Evolutionary conservation across 2,797 vertebrate genomes (phyloP).

Genomic region (Zalophus californianus): DNA sequence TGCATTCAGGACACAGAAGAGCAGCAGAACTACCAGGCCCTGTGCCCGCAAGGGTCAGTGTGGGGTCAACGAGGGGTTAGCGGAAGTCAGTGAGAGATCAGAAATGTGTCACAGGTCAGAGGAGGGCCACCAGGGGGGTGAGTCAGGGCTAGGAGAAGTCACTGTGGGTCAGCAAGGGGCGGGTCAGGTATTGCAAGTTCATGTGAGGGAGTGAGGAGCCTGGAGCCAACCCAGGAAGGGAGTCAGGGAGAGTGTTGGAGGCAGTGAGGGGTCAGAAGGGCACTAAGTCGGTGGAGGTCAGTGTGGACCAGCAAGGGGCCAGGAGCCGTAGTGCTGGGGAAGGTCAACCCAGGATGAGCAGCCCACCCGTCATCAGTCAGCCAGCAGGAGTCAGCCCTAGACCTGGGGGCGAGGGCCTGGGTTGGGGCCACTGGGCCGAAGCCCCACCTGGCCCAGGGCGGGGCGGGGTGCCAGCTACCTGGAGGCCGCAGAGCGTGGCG

Average conservation of each 20-base stretch:
- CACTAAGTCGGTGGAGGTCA: background rate
- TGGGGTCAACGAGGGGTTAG: background rate
- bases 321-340: background rate
- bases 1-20: conserved; percentile 95
- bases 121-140: background rate
- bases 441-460: background rate
- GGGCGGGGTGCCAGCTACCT: conserved; percentile 89
- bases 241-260: background rate
- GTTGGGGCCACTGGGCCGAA: background rate
- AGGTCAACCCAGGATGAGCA: background rate
- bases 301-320: background rate
- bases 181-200: background rate
- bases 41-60: conserved; percentile 75
- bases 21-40: conserved; percentile 94
- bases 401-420: background rate
- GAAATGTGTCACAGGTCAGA: background rate
- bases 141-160: background rate
- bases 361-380: background rate
- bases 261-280: background rate
- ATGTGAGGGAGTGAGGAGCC: background rate
- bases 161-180: background rate
- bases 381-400: background rate
- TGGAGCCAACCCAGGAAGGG: background rate
- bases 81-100: background rate
- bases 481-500: conserved; percentile 95